Conservation (phyloP, 2,113 vertebrate genomes). For the Microcebus jonahi region DNA sequence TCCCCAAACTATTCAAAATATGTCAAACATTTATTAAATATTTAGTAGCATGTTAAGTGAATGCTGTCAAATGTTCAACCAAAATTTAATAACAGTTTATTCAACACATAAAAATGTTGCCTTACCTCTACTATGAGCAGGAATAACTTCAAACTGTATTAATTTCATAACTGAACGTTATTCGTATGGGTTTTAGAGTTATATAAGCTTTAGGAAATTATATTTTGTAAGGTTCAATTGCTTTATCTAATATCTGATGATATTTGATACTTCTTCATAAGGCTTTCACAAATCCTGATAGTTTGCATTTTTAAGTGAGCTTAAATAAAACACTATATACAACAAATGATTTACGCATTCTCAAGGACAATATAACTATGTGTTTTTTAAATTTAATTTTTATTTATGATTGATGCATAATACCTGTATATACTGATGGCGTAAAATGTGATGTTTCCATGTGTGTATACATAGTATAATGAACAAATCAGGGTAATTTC, state of each 20-base stretch:
- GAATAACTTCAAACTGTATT: background rate
- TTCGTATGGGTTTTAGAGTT: background rate
- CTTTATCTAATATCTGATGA: background rate
- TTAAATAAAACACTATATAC: background rate
- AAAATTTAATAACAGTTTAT: background rate
- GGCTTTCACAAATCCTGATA: background rate
- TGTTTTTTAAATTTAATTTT: no score
- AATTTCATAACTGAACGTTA: background rate
- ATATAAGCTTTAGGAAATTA: background rate
- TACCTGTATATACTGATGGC: background rate
- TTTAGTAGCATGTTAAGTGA: slow-evolving; percentile 29
- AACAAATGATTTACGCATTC: background rate
- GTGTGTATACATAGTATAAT: background rate
- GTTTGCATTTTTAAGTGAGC: background rate
- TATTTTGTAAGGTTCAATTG: background rate
- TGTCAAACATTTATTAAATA: slow-evolving; percentile 11
- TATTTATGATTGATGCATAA: background rate
- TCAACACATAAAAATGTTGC: background rate
- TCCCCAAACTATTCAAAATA: slow-evolving; percentile 34
- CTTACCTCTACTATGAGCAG: background rate
- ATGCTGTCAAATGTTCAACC: background rate
- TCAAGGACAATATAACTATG: background rate
- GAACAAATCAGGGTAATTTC: background rate
- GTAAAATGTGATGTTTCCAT: background rate
- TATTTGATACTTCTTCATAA: background rate